Base-by-base conservation (phyloP, 1,140 invertebrate genomes). In the Saxidomus purpurata region DNA sequence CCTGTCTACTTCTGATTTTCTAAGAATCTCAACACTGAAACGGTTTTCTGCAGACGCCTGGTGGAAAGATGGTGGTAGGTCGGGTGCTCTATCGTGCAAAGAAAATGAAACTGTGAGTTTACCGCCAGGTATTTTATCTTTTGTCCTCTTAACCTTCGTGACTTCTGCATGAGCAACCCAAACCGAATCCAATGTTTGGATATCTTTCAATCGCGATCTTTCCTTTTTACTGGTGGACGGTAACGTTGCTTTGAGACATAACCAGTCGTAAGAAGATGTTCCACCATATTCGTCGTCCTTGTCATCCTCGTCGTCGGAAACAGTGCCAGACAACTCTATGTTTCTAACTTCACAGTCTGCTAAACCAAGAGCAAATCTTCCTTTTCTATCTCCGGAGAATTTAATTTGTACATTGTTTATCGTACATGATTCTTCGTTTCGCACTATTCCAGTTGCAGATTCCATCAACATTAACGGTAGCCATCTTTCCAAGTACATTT, bases 401-500 rank as follows among this genome's bases (percentile, higher is more conserved):
- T 69, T 67, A 6, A 76, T 28, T n/a, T 25, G 81, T n/a, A 77
- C 34, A 36, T 90, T 87, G 38, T 85, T 92, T 28, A 91, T 89
- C 3, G 52, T 80, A 3, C 43, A 77, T 22, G 76, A 59, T 55
- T 91, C 92, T 36, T 82, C 82, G 13, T 83, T 82, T 19, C 31
- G 17, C 8, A 84, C 90, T n/a, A 90, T 87, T 13, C 34, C 31
- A 19, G 43, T 69, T 11, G 92, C 92, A 19, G 93, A 86, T 84
- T 93, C 93, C 92, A 93, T 92, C 43, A 89, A 59, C 36, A 92
- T 25, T 2, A 93, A 31, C 3, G 93, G 90, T 34, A 91, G 43
- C 92, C 90, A 92, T 49, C 67, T 87, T 31, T 87, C 25, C 4
- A 80, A 31, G 77, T 93, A 93, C 0, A 86, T 49, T 52, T 61